These are phyloP conservation scores for Pseudolaguvia tuberculata DNA, from an alignment of 2,113 vertebrate genomes.

Conservation along the genomic window DNA sequence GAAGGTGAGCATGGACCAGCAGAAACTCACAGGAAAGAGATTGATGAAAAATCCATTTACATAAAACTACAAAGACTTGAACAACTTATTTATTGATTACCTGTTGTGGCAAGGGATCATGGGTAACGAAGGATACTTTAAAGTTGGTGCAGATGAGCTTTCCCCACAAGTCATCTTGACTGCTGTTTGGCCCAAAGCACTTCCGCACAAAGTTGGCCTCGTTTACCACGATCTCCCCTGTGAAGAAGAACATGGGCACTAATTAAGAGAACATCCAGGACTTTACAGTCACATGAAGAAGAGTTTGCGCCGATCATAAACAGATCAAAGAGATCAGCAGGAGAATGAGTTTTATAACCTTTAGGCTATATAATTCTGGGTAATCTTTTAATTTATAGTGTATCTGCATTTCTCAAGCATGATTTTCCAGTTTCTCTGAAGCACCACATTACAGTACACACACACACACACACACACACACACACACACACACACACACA, in stretches of 20 bases:
- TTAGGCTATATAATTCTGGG: background rate
- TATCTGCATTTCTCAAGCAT: background rate
- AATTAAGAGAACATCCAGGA: background rate
- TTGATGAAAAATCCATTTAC: too few relatives aligned
- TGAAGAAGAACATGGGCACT: conserved; percentile 46
- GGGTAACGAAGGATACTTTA: conserved; percentile 94
- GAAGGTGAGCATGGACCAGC: background rate
- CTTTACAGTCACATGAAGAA: background rate
- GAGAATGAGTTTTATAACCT: background rate
- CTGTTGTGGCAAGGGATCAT: conserved; percentile 79
- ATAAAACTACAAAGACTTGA: background rate
- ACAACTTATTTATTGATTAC: conserved; percentile 57
- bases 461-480: background rate
- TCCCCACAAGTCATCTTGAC: conserved; percentile 90
- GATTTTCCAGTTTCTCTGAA: background rate
- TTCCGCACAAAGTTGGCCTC: conserved; percentile 96
- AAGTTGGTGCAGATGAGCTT: conserved; percentile 97
- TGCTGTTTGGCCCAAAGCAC: conserved; percentile 86
- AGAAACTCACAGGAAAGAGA: background rate
- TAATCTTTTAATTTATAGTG: background rate
- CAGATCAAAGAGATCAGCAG: background rate
- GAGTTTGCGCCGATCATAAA: background rate
- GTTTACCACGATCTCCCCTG: conserved; percentile 95
- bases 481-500: background rate
- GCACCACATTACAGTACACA: background rate